Evolutionary conservation across 2,888 invertebrate genomes (phyloP).

Genomic region (Athetis lepigone): DNA sequence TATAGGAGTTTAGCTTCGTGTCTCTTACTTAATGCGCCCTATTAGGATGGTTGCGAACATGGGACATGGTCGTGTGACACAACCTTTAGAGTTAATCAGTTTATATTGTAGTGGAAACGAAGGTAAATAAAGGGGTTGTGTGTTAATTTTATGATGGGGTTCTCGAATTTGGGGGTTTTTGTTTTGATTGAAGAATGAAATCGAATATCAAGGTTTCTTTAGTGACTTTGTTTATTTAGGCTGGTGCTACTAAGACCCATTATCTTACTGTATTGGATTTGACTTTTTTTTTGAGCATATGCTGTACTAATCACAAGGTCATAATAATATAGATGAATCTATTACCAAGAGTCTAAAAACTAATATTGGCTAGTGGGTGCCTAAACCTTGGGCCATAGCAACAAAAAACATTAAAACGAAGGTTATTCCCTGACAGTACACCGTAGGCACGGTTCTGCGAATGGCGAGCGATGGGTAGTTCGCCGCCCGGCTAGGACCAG

Average conservation of each 20-base stretch:
- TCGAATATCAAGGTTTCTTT: constrained; percentile 15
- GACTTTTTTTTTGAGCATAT: too few relatives aligned
- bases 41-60: constrained; percentile 76
- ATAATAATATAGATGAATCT: too few relatives aligned
- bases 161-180: constrained; percentile 19
- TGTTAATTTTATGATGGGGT: constrained; percentile 55
- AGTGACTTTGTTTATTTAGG: neutral
- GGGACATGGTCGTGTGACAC: constrained; percentile 76
- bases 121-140: constrained; percentile 66
- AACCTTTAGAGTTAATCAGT: constrained; percentile 65
- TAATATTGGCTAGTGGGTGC: too few relatives aligned
- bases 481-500: too few relatives aligned
- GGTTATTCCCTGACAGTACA: too few relatives aligned
- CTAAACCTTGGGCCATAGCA: too few relatives aligned
- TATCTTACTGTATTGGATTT: too few relatives aligned
- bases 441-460: too few relatives aligned
- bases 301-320: too few relatives aligned
- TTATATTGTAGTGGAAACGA: constrained; percentile 62
- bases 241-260: neutral
- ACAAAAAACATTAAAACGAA: too few relatives aligned
- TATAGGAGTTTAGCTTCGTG: constrained; percentile 81
- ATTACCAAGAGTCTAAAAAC: too few relatives aligned
- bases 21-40: constrained; percentile 83
- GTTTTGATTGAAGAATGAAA: constrained; percentile 27
- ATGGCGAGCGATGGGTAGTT: too few relatives aligned